Evolutionary conservation across 2,113 vertebrate species (phyloP).

Genomic region (Tiliqua scincoides): DNA sequence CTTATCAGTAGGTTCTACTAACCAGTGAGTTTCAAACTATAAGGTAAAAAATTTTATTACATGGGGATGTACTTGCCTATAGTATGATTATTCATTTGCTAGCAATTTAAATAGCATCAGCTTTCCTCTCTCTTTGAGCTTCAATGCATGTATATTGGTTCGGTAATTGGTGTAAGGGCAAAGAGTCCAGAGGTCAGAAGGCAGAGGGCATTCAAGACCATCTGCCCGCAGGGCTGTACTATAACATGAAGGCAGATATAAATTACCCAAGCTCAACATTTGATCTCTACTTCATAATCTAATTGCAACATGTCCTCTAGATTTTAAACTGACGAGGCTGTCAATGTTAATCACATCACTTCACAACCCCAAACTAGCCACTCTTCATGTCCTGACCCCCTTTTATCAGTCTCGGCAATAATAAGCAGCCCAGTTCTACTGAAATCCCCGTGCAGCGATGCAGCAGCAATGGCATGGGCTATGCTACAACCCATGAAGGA

Average conservation of each 20-base stretch:
- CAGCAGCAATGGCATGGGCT: too few relatives aligned
- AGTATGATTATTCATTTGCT: not conserved
- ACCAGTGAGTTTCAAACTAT: too few relatives aligned
- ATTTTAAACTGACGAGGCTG: not conserved
- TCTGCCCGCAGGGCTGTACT: not conserved
- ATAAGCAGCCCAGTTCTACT: too few relatives aligned
- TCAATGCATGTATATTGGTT: not conserved
- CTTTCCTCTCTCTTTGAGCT: not conserved
- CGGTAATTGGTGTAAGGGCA: not conserved
- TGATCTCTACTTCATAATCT: constrained; percentile 19
- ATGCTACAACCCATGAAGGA: too few relatives aligned
- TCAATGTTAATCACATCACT: not conserved
- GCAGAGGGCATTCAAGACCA: not conserved
- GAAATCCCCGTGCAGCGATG: too few relatives aligned
- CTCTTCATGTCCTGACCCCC: not conserved
- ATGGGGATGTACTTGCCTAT: not conserved
- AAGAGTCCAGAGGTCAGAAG: not conserved
- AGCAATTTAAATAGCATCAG: not conserved
- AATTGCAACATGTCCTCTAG: not conserved
- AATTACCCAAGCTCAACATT: not conserved
- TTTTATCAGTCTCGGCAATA: not conserved
- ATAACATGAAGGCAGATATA: not conserved
- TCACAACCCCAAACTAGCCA: constrained; percentile 1
- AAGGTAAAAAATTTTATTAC: not conserved
- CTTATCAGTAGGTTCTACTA: too few relatives aligned